phyloP scores from a whole-genome alignment of 2,888 invertebrate genomes.

The Apodemia hepburni region DNA sequence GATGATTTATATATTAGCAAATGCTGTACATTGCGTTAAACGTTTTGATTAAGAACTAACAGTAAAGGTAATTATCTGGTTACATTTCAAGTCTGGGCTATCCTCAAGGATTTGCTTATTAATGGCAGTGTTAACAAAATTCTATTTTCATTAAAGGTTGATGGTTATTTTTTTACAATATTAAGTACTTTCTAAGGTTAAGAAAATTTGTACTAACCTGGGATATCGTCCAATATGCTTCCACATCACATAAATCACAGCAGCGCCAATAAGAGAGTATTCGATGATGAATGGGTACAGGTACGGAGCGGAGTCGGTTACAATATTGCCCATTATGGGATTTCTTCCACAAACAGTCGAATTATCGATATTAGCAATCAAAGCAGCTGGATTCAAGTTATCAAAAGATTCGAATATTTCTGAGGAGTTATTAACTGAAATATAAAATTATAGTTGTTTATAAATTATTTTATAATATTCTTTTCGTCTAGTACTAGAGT shows the following conservation, averaged over 20 bases:
- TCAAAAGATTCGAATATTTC: slow-evolving; percentile 80
- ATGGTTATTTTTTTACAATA: no score
- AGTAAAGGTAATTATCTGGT: no score
- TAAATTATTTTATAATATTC: background rate
- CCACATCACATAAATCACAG: slow-evolving; percentile 98
- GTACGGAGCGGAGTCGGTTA: slow-evolving; percentile 95
- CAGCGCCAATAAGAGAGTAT: slow-evolving; percentile 96
- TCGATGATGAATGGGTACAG: slow-evolving; percentile 97
- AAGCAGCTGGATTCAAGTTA: slow-evolving; percentile 79
- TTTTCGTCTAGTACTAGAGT: no score
- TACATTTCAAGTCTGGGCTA: no score
- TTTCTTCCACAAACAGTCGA: slow-evolving; percentile 87
- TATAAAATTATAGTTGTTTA: slow-evolving; percentile 22
- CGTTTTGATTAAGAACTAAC: no score
- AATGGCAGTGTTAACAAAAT: background rate
- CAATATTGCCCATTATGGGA: slow-evolving; percentile 95
- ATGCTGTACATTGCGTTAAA: no score
- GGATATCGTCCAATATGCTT: slow-evolving; percentile 95
- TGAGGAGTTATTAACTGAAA: slow-evolving; percentile 62
- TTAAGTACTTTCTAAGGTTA: slow-evolving; percentile 1
- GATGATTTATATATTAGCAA: no score
- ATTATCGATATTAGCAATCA: slow-evolving; percentile 78
- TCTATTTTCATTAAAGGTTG: no score
- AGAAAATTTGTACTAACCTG: slow-evolving; percentile 54
- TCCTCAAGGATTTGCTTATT: no score